These are phyloP conservation scores for Holothuria glaberrima DNA, from an alignment of 35 echinoderm and acorn worm species.

Conservation along the genomic window DNA sequence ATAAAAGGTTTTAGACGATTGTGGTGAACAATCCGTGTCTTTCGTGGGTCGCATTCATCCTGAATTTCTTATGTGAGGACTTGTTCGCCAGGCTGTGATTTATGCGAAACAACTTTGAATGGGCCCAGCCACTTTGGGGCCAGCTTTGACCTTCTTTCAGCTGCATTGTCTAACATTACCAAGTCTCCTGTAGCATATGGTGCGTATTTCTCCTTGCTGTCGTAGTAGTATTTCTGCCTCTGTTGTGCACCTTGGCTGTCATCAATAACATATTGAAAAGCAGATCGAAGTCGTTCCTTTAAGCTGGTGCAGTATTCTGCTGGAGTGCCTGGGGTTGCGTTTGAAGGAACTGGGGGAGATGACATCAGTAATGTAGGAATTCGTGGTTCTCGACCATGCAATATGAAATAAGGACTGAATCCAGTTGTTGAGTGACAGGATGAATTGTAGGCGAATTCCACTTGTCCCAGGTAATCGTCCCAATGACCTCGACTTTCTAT, in stretches of 20 bases:
- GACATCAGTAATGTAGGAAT: slow-evolving; percentile 8
- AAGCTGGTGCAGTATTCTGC: neutral
- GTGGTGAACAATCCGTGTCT: neutral
- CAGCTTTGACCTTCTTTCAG: neutral
- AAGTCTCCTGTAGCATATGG: neutral
- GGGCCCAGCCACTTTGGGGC: slow-evolving; percentile 36
- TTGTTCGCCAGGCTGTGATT: neutral
- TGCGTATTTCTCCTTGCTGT: neutral
- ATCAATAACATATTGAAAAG: neutral
- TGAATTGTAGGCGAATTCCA: slow-evolving; percentile 54
- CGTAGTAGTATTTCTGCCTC: slow-evolving; percentile 14
- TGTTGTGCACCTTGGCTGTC: neutral
- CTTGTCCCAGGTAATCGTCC: slow-evolving; percentile 47
- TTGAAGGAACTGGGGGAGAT: neutral
- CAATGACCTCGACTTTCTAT: neutral
- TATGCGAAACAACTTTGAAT: neutral
- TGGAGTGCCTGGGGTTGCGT: neutral
- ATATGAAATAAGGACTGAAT: slow-evolving; percentile 56
- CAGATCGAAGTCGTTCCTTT: neutral
- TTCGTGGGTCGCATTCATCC: neutral
- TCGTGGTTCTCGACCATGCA: slow-evolving; percentile 52
- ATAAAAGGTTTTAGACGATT: slow-evolving; percentile 2
- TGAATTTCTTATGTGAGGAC: slow-evolving; percentile 17
- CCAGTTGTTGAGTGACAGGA: slow-evolving; percentile 61
- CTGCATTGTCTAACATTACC: slow-evolving; percentile 8